Conservation (phyloP, 2,888 invertebrate genomes). For the Xestoiulus laeticollis region DNA sequence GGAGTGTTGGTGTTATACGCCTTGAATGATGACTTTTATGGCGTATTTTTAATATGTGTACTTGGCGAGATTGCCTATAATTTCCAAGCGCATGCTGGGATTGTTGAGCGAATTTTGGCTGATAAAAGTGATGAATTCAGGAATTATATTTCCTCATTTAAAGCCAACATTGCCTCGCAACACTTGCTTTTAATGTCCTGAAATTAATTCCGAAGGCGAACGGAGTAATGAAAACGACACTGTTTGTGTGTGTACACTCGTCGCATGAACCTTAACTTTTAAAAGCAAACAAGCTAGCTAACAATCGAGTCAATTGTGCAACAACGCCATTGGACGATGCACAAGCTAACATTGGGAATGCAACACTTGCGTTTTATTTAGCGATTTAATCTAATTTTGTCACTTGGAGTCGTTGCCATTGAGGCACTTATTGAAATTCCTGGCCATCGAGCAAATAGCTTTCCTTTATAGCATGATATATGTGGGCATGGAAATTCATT, state of each 20-base stretch:
- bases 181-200: not conserved
- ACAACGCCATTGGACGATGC: not conserved
- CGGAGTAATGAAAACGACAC: not conserved
- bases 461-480: not conserved
- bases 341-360: not conserved
- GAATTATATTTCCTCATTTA: not conserved
- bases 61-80: not conserved
- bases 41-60: constrained; percentile 15
- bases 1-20: not conserved
- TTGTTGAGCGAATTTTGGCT: not conserved
- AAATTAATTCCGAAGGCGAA: not conserved
- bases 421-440: constrained; percentile 37
- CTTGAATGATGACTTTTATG: constrained; percentile 7
- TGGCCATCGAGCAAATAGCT: not conserved
- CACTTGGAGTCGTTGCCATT: not conserved
- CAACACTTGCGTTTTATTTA: not conserved
- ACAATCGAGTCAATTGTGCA: not conserved
- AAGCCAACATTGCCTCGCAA: not conserved
- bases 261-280: not conserved
- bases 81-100: not conserved
- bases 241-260: not conserved
- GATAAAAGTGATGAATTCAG: not conserved
- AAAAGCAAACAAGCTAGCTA: not conserved
- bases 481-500: constrained; percentile 1
- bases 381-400: constrained; percentile 10